Percentiles rank a stretch among this genome's conserved stretches.
Conservation (phyloP, 2,888 invertebrate species). For the Acrobasis consociella region DNA sequence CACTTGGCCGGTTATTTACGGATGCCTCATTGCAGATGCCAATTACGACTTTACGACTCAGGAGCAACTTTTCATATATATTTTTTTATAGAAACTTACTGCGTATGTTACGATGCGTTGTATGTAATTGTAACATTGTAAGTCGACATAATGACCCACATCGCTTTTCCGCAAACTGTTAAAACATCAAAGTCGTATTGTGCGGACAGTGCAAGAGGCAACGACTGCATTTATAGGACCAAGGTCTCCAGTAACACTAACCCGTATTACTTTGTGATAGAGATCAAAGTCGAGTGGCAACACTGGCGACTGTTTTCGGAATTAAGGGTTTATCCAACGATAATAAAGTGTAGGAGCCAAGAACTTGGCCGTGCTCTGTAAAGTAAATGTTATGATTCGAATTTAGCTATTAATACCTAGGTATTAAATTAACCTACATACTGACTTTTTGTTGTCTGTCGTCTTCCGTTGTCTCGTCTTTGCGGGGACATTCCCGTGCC, state of each 20-base stretch:
- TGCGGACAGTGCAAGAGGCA: constrained; percentile 27
- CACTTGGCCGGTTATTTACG: no score
- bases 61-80: no score
- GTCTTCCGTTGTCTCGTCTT: no score
- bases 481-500: no score
- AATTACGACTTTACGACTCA: no score
- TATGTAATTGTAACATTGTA: neutral
- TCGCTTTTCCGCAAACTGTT: constrained; percentile 51
- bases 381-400: neutral
- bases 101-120: neutral
- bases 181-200: constrained; percentile 49
- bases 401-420: no score
- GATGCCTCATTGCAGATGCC: no score
- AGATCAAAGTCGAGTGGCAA: neutral
- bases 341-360: neutral
- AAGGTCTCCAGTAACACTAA: constrained; percentile 49
- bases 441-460: no score
- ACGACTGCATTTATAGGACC: constrained; percentile 63
- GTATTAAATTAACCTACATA: no score
- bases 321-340: neutral
- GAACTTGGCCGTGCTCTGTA: neutral
- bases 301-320: neutral
- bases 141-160: neutral
- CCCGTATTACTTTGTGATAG: neutral
- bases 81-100: no score